Base-by-base conservation (phyloP, 2,888 invertebrate species). In the Matsumyia berberina region DNA sequence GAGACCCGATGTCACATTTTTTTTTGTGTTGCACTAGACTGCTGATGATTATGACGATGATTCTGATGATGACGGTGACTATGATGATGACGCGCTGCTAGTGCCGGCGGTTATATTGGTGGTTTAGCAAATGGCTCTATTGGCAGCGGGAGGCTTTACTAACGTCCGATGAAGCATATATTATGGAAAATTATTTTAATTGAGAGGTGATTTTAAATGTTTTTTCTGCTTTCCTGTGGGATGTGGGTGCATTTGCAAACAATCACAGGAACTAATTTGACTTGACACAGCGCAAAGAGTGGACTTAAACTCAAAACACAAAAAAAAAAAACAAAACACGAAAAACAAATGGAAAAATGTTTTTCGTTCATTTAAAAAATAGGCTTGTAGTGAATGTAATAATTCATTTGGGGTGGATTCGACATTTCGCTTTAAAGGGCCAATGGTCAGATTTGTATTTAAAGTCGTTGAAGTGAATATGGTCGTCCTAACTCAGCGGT, bases 171-270 rank as follows among this genome's bases (percentile, higher is more conserved):
- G 39, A 15, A 55, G 44, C 53, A 4, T n/a, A 24, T 62, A 55
- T 73, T 62, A 73, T 62, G 62, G 73, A 73, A n/a, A 73, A 73
- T 73, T 55, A 64, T 55, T 62, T 64, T 64, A 73, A 73, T 64
- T 62, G 39, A 53, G 35, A 73, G 53, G 42, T 39, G 31, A 31
- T n/a, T n/a, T n/a, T n/a, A n/a, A n/a, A n/a, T n/a, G n/a, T n/a
- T n/a, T 44, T 12, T 31, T 55, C 24, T 46, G 5, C 51, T 39
- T 49, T n/a, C 7, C 2, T 4, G 4, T 37, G 15, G n/a, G 12
- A 12, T 5, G 49, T 17, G 24, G 12, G 49, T 5, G 35, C 12
- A 3, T 60, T n/a, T 31, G 17, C 29, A 51, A 60, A 51, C 58
- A 49, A 72, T 39, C 72, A 29, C 29, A 17, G 49, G 37, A 60